Evolutionary conservation across 1,140 invertebrate species (phyloP).

Genomic region (Gryllus bimaculatus): DNA sequence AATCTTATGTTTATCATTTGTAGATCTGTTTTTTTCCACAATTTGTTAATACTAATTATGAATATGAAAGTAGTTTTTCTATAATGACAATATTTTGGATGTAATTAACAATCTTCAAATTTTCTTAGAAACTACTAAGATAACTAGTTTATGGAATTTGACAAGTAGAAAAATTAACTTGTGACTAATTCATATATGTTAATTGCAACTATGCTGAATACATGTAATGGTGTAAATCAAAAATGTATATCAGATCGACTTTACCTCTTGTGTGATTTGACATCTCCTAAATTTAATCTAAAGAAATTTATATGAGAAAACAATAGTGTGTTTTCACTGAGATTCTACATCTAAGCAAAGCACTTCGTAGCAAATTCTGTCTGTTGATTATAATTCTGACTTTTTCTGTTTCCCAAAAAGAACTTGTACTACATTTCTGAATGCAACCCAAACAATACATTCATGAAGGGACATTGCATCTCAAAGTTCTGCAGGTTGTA

Average conservation of each 20-base stretch:
- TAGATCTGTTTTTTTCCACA: neutral
- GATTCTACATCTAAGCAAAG: neutral
- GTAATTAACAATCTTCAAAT: neutral
- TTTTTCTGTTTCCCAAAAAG: neutral
- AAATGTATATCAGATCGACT: neutral
- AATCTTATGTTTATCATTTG: too few relatives aligned
- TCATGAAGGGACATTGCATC: too few relatives aligned
- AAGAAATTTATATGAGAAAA: neutral
- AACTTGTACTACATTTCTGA: neutral
- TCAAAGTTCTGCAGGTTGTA: too few relatives aligned
- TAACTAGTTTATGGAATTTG: neutral
- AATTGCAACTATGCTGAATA: neutral
- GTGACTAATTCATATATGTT: neutral
- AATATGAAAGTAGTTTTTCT: neutral
- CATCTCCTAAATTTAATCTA: neutral
- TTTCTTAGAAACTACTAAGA: neutral
- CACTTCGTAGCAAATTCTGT: neutral
- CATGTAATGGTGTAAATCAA: neutral
- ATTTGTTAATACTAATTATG: neutral
- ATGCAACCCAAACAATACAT: neutral
- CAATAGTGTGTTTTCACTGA: neutral
- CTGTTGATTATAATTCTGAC: neutral
- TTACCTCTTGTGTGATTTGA: neutral
- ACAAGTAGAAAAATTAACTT: neutral
- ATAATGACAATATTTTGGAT: neutral